Base-by-base conservation (phyloP, 2,113 vertebrate genomes). In the Aviceda subcristata region DNA sequence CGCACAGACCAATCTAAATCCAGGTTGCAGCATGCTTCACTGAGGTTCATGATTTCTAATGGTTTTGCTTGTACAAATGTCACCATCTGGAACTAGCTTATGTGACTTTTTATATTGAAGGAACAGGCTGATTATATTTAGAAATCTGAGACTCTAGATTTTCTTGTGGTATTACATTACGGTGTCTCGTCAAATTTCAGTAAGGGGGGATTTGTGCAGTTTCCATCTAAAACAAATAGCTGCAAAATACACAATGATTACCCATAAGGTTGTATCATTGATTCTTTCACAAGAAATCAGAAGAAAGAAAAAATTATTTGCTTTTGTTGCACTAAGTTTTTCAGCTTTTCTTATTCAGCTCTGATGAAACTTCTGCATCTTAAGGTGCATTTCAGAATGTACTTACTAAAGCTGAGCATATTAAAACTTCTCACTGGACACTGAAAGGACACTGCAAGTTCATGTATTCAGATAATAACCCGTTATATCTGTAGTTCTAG, bases 41-140 rank as follows among this genome's bases (percentile, higher is more conserved):
- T 74, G 88, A 93, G 88, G 92, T 96, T 97, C 91, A 77, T 94
- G 96, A 88, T 93, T 97, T 97, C 96, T 97, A 97, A 97, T 75
- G 76, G 82, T 95, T 97, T 97, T 92, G 87, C 77, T 93, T 89
- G 82, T 92, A 86, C 86, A 97, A 95, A 97, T 91, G 94, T 97
- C 43, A 64, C 95, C 97, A 97, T 97, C 93, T 96, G 97, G 97
- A 96, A 92, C 81, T 82, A 55, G 90, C 60, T 96, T 90, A 63
- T 78, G 62, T 26, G 90, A 74, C 73, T 88, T 96, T 96, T 95
- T 82, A 55, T 67, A 85, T 36, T 84, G 62, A 95, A 88, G 86
- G 68, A 96, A 85, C 56, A 91, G 86, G 66, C 78, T 72, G 84
- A 90, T 90, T 94, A 72, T 86, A 85, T 92, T 96, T 93, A 96